phyloP scores from a whole-genome alignment of 2,797 vertebrate genomes.

The Gastrophryne carolinensis region DNA sequence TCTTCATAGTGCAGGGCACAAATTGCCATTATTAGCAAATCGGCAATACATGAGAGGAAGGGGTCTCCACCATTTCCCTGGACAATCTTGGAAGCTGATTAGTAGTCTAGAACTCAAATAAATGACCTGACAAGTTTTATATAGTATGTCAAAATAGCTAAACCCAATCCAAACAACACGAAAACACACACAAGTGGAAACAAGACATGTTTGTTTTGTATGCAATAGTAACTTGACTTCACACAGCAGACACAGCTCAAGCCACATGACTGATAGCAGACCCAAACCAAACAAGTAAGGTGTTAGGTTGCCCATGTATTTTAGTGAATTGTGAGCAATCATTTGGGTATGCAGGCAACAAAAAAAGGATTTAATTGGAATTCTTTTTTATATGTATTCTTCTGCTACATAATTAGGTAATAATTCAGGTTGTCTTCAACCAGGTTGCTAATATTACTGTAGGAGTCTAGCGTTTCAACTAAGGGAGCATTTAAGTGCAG shows the following conservation, averaged over 20 bases:
- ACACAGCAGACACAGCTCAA: no score
- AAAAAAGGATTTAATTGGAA: no score
- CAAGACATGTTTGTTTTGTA: conserved; percentile 51
- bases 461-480: no score
- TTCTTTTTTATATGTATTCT: no score
- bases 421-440: no score
- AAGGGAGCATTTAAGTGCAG: no score
- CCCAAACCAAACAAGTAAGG: conserved; percentile 10
- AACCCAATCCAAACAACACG: not conserved
- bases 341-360: no score
- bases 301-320: no score
- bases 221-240: conserved; percentile 45
- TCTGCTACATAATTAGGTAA: no score
- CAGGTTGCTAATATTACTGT: no score
- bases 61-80: conserved; percentile 50
- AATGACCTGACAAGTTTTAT: not conserved
- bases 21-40: conserved; percentile 26
- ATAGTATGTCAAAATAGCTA: not conserved
- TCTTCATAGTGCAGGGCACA: conserved; percentile 6
- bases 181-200: not conserved
- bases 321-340: no score
- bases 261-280: no score
- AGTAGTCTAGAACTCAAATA: not conserved
- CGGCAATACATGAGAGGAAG: not conserved
- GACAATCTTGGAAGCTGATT: not conserved